Evolutionary conservation across 2,888 invertebrate species (phyloP), one percentile per base, ranked within the genome.

Genomic region (Drosophila pseudotalamancana): DNA sequence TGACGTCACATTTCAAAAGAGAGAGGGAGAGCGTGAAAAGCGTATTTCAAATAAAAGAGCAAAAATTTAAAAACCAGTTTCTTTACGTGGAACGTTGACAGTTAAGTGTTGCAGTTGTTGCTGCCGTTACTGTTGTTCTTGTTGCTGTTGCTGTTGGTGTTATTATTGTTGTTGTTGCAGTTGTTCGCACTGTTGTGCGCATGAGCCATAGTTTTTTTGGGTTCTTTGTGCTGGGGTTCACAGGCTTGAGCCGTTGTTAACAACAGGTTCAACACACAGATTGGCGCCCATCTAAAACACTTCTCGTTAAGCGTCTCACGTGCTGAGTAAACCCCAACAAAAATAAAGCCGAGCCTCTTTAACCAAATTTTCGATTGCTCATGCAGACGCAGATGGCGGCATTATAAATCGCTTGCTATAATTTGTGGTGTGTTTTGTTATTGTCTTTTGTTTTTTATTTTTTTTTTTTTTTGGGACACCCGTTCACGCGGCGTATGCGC

Each of bases 1-100:
- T 88, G 88, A 88, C 81, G 81, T 88, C 88, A 81, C 77, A 42
- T 39, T 57, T 54, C n/a, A 35, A 42, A 54, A 46, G 76, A 25
- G 16, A 18, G 16, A 11, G 45, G 16, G 11, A 12, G 14, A 19
- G 21, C 16, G 46, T 12, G 18, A 9, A 23, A 37, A 23, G n/a
- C 14, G 8, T 25, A 16, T 14, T 8, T 9, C 32, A 46, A 53
- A 35, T 32, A 50, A 53, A 40, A 61, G 25, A 51, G 48, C 70
- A 31, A 25, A 43, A 19, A 14, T 9, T 23, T n/a, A 25, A 55
- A 72, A 79, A 80, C 80, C 88, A 71, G 80, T 51, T 72, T 57
- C n/a, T 16, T 14, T 16, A 51, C 51, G 19, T 43, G 49, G 34
- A 55, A 51, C 68, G 50, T 55, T 75, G 45, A 62, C 71, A 32